phyloP scores from a whole-genome alignment of 2,113 vertebrate genomes.

The Python bivittatus region DNA sequence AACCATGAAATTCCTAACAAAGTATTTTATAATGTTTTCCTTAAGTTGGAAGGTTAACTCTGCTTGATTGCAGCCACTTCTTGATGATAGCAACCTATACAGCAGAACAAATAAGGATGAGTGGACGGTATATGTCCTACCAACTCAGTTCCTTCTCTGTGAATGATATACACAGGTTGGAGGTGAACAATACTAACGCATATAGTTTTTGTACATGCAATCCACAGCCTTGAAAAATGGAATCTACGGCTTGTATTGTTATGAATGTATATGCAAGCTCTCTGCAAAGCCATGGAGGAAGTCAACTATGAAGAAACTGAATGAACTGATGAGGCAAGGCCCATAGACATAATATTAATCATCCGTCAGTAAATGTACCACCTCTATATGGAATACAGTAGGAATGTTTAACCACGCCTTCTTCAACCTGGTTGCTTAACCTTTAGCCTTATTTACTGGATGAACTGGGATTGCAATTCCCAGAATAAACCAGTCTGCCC shows the following conservation, averaged over 20 bases:
- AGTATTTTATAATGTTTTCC: not conserved
- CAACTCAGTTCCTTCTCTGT: not conserved
- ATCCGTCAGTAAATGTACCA: not conserved
- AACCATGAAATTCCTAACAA: no score
- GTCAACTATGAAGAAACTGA: not conserved
- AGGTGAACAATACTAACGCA: not conserved
- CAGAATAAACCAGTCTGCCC: not conserved
- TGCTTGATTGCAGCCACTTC: not conserved
- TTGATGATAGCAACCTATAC: not conserved
- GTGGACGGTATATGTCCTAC: no score
- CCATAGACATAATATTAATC: not conserved
- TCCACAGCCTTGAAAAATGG: not conserved
- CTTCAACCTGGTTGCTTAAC: not conserved
- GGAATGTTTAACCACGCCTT: not conserved
- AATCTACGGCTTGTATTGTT: not conserved
- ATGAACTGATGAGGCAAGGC: not conserved
- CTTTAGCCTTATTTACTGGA: not conserved
- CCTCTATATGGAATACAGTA: not conserved
- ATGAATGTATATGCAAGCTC: not conserved
- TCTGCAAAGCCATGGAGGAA: not conserved
- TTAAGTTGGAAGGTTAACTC: not conserved
- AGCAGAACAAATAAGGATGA: not conserved
- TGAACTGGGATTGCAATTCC: not conserved
- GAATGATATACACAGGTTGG: not conserved
- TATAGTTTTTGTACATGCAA: not conserved